phyloP scores from a whole-genome alignment of 2,888 invertebrate genomes.

The Uropetala carovei region DNA sequence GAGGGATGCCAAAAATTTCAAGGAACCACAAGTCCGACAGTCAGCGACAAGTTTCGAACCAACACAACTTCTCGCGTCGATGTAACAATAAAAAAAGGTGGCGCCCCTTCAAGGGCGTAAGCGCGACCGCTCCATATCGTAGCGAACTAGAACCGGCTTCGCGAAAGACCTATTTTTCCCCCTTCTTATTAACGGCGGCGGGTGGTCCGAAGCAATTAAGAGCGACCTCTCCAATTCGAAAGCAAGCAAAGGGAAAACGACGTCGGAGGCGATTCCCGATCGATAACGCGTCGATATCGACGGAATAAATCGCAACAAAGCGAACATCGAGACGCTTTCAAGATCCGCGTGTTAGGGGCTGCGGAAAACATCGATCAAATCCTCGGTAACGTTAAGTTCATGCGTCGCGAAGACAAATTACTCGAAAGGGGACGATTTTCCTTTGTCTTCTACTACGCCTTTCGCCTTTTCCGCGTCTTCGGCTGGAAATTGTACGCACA shows the following conservation, averaged over 20 bases:
- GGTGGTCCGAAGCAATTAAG: not conserved
- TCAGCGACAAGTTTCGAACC: too few relatives aligned
- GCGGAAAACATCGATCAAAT: constrained; percentile 7
- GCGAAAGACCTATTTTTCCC: not conserved
- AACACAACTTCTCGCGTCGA: too few relatives aligned
- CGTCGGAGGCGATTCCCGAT: not conserved
- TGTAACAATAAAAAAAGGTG: not conserved
- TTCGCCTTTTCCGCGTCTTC: not conserved
- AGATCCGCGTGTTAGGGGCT: not conserved
- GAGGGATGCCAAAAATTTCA: too few relatives aligned
- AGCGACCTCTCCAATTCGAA: not conserved
- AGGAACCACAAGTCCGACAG: too few relatives aligned
- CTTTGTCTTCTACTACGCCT: not conserved
- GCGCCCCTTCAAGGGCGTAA: not conserved
- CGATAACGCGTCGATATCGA: not conserved
- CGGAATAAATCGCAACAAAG: not conserved
- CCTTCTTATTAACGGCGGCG: not conserved
- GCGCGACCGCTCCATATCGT: not conserved
- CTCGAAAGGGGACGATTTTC: not conserved
- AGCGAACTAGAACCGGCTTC: not conserved
- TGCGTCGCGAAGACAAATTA: constrained; percentile 16
- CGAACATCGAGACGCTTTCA: not conserved
- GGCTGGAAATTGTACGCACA: not conserved
- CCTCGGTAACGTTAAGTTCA: not conserved
- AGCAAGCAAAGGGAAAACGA: not conserved